Conservation (phyloP, 2,797 vertebrate species). For the Simalia tracyae region DNA sequence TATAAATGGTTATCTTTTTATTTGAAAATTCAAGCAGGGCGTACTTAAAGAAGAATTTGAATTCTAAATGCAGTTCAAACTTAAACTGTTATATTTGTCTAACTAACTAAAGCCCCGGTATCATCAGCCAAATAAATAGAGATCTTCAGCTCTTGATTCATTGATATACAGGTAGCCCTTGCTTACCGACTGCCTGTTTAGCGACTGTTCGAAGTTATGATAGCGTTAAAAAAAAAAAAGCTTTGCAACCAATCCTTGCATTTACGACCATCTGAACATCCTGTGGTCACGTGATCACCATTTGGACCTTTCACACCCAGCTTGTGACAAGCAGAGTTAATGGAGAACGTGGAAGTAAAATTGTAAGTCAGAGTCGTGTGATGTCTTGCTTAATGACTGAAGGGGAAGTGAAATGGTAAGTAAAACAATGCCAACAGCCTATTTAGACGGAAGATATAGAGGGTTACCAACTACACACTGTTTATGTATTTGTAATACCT, state of each 20-base stretch:
- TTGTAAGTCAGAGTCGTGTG: not conserved
- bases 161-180: not conserved
- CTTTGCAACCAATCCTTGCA: not conserved
- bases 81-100: not conserved
- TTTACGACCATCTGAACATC: not conserved
- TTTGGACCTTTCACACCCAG: not conserved
- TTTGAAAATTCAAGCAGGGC: fast-evolving
- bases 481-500: too few species aligned
- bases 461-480: too few species aligned
- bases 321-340: not conserved
- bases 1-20: not conserved
- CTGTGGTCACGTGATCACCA: not conserved
- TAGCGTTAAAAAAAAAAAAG: not conserved
- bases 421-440: too few species aligned
- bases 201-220: not conserved
- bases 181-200: not conserved
- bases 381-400: not conserved
- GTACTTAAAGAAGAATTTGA: not conserved
- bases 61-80: not conserved
- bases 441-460: too few species aligned
- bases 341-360: not conserved
- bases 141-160: not conserved
- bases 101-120: not conserved
- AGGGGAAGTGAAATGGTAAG: not conserved
- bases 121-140: not conserved